A percentile compares a stretch with the other conserved stretches of the same genome.
These are phyloP conservation scores for Steatornis caripensis DNA, from an alignment of 2,113 vertebrate species.

Conservation along the genomic window DNA sequence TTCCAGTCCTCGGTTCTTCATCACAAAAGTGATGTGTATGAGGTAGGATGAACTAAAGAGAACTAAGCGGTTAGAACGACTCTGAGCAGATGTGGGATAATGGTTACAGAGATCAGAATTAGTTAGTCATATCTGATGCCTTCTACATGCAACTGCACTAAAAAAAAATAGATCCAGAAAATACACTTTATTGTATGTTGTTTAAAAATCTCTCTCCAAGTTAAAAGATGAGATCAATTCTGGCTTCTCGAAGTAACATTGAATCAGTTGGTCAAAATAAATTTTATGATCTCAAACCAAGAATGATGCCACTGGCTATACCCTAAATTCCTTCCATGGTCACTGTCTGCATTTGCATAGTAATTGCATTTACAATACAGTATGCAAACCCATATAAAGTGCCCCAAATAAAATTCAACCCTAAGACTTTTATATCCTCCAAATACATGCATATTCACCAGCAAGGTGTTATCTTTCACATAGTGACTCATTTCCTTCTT, in stretches of 20 bases:
- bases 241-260: neutral
- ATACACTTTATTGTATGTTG: neutral
- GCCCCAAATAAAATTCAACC: neutral
- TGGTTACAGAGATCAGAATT: neutral
- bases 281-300: neutral
- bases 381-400: neutral
- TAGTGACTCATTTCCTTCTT: neutral
- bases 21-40: neutral
- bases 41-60: neutral
- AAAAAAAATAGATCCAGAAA: neutral
- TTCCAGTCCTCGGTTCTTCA: neutral
- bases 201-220: neutral
- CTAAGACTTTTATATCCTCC: neutral
- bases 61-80: neutral
- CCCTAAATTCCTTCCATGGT: neutral
- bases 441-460: neutral
- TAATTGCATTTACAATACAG: conserved; percentile 3
- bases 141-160: neutral
- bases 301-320: neutral
- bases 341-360: neutral
- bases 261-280: neutral
- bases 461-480: neutral
- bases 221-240: neutral
- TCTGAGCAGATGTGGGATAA: neutral
- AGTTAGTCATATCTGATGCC: neutral